Conservation (phyloP, 2,113 vertebrate species). For the Maccullochella peelii region DNA sequence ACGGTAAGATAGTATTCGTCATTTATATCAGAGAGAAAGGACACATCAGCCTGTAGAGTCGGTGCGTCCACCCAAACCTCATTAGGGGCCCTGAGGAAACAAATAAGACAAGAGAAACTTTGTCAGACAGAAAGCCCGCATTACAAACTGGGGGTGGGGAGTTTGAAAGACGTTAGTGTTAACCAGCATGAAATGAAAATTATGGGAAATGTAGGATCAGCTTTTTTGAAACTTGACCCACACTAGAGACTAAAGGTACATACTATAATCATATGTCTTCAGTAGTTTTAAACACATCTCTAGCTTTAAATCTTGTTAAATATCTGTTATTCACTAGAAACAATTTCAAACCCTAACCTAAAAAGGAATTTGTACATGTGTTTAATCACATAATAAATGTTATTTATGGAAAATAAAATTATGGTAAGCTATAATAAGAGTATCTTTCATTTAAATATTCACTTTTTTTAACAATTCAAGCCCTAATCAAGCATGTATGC, state of each 20-base stretch:
- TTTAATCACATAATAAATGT: background rate
- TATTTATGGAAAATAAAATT: no score
- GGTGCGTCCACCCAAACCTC: rapidly evolving
- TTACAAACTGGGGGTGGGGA: background rate
- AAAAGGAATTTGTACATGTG: background rate
- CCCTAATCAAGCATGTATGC: background rate
- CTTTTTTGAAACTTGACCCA: background rate
- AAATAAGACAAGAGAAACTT: background rate
- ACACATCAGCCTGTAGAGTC: constrained; percentile 25
- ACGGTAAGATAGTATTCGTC: rapidly evolving
- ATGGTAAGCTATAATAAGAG: no score
- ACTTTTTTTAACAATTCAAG: background rate
- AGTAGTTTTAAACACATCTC: background rate
- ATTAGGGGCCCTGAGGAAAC: rapidly evolving
- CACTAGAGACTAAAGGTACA: background rate
- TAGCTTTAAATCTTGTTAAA: background rate
- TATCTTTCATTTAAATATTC: background rate
- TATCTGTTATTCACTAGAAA: background rate
- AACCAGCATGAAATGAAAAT: no score
- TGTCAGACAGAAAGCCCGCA: background rate
- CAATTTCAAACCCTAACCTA: background rate
- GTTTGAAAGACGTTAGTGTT: no score
- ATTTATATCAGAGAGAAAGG: rapidly evolving
- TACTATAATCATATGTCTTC: background rate
- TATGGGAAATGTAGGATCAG: background rate